These are phyloP conservation scores for Campoletis sonorensis DNA, from an alignment of 1,140 invertebrate genomes.

Conservation along the genomic window DNA sequence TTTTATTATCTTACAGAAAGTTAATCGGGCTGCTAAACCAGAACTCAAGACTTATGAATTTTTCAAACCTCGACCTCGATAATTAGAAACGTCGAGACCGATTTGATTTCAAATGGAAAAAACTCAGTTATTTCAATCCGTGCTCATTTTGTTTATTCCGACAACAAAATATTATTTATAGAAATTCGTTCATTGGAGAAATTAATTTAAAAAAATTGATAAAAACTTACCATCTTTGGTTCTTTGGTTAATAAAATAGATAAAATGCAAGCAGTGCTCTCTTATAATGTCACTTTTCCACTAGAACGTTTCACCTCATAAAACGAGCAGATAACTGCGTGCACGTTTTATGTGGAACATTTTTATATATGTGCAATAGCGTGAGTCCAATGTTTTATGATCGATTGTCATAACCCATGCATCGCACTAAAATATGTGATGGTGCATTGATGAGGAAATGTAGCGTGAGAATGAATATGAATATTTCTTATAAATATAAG, in stretches of 20 bases:
- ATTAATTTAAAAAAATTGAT: no score
- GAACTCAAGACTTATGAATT: neutral
- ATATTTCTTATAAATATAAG: no score
- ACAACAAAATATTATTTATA: no score
- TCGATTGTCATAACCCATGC: conserved; percentile 8
- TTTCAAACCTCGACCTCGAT: conserved; percentile 4
- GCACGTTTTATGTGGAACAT: conserved; percentile 27
- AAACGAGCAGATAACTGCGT: conserved; percentile 39
- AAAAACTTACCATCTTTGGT: conserved; percentile 40
- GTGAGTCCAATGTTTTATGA: conserved; percentile 28
- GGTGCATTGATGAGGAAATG: neutral
- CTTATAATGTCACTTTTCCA: conserved; percentile 24
- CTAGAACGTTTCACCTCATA: conserved; percentile 30
- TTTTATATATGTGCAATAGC: conserved; percentile 42
- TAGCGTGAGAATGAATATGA: neutral
- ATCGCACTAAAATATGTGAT: neutral
- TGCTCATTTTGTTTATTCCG: no score
- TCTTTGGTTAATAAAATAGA: neutral
- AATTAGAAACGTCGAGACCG: no score
- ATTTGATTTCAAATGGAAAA: no score
- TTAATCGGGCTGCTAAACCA: neutral
- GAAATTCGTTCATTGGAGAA: neutral
- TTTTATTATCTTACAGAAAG: conserved; percentile 19
- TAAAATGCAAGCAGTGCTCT: conserved; percentile 5
- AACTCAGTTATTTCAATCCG: no score